phyloP scores from a whole-genome alignment of 2,888 invertebrate species.

The Trypoxylon attenuatum region DNA sequence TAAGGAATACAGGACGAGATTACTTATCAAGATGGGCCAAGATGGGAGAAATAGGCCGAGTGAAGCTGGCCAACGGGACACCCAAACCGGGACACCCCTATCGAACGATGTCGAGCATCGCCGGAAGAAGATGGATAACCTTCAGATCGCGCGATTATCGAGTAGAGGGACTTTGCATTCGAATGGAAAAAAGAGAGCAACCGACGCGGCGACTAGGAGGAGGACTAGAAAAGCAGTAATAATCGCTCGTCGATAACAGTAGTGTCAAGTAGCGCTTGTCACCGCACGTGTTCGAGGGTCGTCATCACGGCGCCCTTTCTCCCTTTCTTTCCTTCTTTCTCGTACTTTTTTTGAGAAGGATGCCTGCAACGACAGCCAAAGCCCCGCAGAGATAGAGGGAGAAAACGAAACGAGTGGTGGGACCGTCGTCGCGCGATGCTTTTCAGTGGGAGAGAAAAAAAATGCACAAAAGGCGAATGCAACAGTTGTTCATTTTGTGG shows the following conservation, averaged over 20 bases:
- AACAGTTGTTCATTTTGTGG: conserved; percentile 38
- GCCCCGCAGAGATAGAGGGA: no score
- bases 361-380: no score
- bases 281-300: conserved; percentile 16
- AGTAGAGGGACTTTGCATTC: no score
- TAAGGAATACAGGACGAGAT: no score
- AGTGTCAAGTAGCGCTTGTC: conserved; percentile 31
- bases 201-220: no score
- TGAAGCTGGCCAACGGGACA: no score
- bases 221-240: conserved; percentile 6
- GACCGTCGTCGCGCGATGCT: conserved; percentile 18
- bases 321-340: neutral
- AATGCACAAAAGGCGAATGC: conserved; percentile 27
- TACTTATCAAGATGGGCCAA: no score
- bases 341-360: no score
- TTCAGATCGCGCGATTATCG: conserved; percentile 2
- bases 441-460: conserved; percentile 12
- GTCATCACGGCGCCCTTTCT: conserved; percentile 18
- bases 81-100: neutral
- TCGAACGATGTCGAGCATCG: neutral
- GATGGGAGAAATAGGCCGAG: no score
- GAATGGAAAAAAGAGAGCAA: no score
- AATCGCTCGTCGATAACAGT: conserved; percentile 34
- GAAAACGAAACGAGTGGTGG: conserved; percentile 24
- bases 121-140: neutral